phyloP scores from a whole-genome alignment of 2,113 vertebrate species.

The Erinaceus europaeus region DNA sequence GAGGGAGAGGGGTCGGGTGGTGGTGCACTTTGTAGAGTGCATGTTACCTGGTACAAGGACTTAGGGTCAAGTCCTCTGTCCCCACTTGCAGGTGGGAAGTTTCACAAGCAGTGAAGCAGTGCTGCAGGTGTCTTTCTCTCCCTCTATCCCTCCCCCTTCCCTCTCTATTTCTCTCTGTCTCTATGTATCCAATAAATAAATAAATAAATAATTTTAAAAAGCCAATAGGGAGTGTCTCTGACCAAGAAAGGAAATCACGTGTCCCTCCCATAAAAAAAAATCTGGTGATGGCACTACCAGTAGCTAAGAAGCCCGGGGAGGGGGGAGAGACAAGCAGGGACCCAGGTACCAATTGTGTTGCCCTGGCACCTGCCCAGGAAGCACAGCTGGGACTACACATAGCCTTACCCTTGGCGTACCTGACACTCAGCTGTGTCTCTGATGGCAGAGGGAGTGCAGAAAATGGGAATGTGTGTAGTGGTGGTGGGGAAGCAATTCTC shows the following conservation, averaged over 20 bases:
- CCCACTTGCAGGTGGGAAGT: too few species aligned
- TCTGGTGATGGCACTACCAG: neutral
- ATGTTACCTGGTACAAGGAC: too few species aligned
- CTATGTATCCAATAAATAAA: too few species aligned
- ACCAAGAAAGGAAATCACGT: neutral
- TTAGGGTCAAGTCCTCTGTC: too few species aligned
- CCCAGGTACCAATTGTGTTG: neutral
- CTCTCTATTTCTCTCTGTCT: too few species aligned
- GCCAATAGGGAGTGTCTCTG: neutral
- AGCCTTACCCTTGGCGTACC: neutral
- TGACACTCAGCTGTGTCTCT: neutral
- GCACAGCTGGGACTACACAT: neutral
- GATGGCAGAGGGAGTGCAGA: too few species aligned
- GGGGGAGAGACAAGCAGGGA: neutral
- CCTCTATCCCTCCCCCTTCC: too few species aligned
- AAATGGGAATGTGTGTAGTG: neutral
- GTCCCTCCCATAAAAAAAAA: neutral
- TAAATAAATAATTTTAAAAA: too few species aligned
- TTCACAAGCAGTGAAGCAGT: too few species aligned
- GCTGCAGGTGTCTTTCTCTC: too few species aligned
- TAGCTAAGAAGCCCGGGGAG: neutral
- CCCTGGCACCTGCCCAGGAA: neutral
- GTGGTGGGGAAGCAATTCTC: neutral
- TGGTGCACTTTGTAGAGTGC: too few species aligned
- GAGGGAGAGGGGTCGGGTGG: neutral